Percentiles rank a stretch among this genome's conserved stretches.
These are phyloP conservation scores for Polydrusus pterygomalis DNA, from an alignment of 2,888 invertebrate species.

Conservation along the genomic window DNA sequence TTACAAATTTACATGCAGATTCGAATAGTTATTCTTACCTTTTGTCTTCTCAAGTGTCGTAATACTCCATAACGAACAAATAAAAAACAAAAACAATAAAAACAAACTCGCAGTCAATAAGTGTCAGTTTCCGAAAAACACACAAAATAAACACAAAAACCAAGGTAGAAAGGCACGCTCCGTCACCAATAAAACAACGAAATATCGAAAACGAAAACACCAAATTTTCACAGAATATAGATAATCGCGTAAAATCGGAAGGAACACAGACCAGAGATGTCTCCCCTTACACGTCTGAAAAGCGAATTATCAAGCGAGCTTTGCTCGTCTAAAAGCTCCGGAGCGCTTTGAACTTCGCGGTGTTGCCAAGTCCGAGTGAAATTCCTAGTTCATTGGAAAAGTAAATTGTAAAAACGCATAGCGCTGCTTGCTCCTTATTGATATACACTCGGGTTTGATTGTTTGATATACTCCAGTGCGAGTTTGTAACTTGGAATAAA, in stretches of 20 bases:
- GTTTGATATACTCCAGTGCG: too few species aligned
- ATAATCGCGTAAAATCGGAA: conserved; percentile 40
- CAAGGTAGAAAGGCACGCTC: conserved; percentile 24
- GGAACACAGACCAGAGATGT: conserved; percentile 38
- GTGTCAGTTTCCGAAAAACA: conserved; percentile 27
- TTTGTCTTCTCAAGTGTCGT: conserved; percentile 35
- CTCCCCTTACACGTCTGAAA: conserved; percentile 33
- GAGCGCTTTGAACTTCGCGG: conserved; percentile 48
- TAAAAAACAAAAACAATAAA: conserved; percentile 26
- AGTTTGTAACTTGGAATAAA: too few species aligned
- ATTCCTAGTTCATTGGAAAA: background rate
- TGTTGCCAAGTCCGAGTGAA: conserved; percentile 22
- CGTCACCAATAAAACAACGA: conserved; percentile 18
- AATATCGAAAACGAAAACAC: conserved; percentile 23
- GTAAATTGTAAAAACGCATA: background rate
- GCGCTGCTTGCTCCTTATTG: too few species aligned
- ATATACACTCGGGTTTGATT: too few species aligned
- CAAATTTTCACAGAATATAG: conserved; percentile 19
- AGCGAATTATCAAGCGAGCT: conserved; percentile 51
- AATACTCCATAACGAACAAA: conserved; percentile 44
- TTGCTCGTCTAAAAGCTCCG: conserved; percentile 45
- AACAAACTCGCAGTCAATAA: conserved; percentile 31
- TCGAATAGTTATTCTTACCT: background rate
- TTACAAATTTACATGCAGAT: too few species aligned
- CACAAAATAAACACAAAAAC: conserved; percentile 50